Conservation (phyloP, 2,797 vertebrate species). For the Lepus townsendii region DNA sequence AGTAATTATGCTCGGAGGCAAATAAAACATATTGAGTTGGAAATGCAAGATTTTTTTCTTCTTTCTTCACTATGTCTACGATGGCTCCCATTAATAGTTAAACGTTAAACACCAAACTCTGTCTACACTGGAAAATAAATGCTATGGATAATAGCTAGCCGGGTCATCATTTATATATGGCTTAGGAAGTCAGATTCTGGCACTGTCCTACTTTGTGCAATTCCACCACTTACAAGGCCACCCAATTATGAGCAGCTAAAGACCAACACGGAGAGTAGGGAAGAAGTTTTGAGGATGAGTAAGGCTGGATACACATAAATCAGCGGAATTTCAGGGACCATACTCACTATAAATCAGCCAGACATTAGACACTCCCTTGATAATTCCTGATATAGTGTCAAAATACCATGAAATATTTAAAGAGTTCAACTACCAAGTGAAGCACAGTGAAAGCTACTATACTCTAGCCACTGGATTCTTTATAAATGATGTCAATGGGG, state of each 20-base stretch:
- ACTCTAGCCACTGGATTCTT: conserved; percentile 43
- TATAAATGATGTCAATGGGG: conserved; percentile 16
- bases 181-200: conserved; percentile 63
- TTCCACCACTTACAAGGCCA: background rate
- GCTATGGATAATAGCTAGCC: background rate
- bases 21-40: conserved; percentile 56
- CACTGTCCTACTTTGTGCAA: background rate
- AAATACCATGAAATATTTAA: conserved; percentile 76
- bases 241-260: conserved; percentile 49
- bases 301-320: conserved; percentile 57
- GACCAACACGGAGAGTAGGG: background rate
- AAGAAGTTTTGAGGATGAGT: background rate
- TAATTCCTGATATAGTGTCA: conserved; percentile 35
- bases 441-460: background rate
- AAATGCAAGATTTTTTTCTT: conserved; percentile 42
- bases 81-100: conserved; percentile 25
- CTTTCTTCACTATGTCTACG: background rate
- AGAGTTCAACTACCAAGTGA: conserved; percentile 58
- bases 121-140: background rate
- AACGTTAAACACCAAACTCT: conserved; percentile 17
- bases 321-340: conserved; percentile 45
- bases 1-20: conserved; percentile 17
- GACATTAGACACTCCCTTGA: conserved; percentile 18
- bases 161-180: background rate
- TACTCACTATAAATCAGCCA: conserved; percentile 56